Evolutionary conservation across 1,140 invertebrate genomes (phyloP).

Genomic region (Zaprionus gabonicus): DNA sequence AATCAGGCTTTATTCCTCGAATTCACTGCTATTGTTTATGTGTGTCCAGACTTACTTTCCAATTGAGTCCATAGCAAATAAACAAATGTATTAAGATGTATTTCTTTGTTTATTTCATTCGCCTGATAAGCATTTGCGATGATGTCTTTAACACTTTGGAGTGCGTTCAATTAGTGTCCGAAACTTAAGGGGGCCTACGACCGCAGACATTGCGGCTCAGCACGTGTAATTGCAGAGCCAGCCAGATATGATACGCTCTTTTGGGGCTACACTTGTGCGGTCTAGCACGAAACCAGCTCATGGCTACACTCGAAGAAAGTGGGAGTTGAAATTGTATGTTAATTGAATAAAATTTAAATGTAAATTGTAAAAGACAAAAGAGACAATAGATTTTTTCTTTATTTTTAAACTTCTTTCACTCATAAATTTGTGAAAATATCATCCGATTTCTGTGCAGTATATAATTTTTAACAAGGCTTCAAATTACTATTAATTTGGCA

Average conservation of each 20-base stretch:
- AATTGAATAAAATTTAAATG: no score
- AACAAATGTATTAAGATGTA: constrained; percentile 6
- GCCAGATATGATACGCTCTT: not conserved
- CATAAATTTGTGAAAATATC: no score
- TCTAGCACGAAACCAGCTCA: constrained; percentile 27
- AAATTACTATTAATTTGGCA: no score
- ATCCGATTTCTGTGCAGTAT: no score
- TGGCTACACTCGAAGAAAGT: constrained; percentile 19
- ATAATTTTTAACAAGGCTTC: no score
- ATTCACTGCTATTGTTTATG: not conserved
- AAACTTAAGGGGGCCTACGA: constrained; percentile 16
- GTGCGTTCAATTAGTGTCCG: constrained; percentile 21
- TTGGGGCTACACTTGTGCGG: constrained; percentile 14
- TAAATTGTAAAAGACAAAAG: no score
- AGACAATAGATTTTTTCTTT: no score
- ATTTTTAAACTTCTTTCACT: no score
- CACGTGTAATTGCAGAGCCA: constrained; percentile 18
- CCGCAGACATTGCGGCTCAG: constrained; percentile 19
- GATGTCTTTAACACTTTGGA: not conserved
- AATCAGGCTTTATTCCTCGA: not conserved
- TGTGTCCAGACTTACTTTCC: not conserved
- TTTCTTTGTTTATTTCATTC: constrained; percentile 8
- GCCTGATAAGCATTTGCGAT: constrained; percentile 3
- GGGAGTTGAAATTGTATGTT: no score
- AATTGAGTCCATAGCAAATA: not conserved